Base-by-base conservation (phyloP, 2,113 vertebrate genomes). In the Cnemophilus loriae region DNA sequence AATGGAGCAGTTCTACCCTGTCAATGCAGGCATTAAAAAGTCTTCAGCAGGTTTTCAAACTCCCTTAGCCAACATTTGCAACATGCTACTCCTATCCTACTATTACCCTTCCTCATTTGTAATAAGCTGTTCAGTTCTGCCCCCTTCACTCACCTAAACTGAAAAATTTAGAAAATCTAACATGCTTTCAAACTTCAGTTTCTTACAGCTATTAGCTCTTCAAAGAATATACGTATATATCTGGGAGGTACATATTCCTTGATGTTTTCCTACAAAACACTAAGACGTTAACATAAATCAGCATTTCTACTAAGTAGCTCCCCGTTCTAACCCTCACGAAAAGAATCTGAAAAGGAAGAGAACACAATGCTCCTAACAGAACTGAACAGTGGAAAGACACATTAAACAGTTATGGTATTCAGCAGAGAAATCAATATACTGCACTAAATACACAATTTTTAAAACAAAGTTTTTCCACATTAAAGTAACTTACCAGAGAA, bases 401-500 rank as follows among this genome's bases (percentile, higher is more conserved):
- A 14, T 44, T 42, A 55, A 87, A 50, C 32, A 74, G 21, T 33
- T n/a, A n/a, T 0, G 3, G 21, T 12, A 50, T 35, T 59, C 16
- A 82, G 27, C 35, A 39, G 8, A 77, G 8, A 86, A 85, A 86
- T 42, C 28, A 50, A 46, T 10, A 49, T 7, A 30, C 5, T 67
- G 59, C 13, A 77, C 17, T 12, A 76, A 67, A 77, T 1, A 73
- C 4, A 65, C 1, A 37, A 16, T 4, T 50, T 76, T 57, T 8
- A 49, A 84, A 63, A 33, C 7, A 22, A 64, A 69, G 9, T 5
- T 52, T 83, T 83, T 69, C 42, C 16, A 27, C 49, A 60, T 75
- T 49, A 27, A 84, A 89, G 46, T 18, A 93, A 99, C 99, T 99
- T 98, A 99, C 99, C 99, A 99, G 98, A 70, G 99, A 99, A 98